Evolutionary conservation across 2,113 vertebrate genomes (phyloP).

Genomic region (Equus przewalskii): DNA sequence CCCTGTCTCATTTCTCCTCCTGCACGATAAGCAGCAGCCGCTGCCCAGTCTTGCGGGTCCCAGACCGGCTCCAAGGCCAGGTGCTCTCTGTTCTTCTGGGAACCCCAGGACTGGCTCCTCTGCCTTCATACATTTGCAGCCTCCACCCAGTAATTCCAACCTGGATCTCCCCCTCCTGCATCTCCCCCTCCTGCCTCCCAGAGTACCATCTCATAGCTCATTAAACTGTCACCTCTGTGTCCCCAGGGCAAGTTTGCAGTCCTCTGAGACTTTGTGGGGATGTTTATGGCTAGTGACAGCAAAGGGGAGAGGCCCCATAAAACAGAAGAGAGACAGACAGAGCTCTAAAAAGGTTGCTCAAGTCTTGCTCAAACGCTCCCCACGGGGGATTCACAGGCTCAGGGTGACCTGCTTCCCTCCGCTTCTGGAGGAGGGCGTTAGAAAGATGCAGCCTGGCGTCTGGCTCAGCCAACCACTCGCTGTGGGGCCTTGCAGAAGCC

Average conservation of each 20-base stretch:
- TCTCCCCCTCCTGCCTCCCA: too few relatives aligned
- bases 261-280: background rate
- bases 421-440: background rate
- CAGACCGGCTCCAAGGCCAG: background rate
- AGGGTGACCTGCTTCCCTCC: fast-evolving
- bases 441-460: background rate
- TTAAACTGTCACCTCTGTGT: background rate
- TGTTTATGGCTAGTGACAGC: background rate
- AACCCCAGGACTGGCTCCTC: background rate
- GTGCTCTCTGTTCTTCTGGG: background rate
- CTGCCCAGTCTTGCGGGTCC: fast-evolving
- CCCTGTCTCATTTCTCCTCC: background rate
- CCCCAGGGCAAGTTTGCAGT: background rate
- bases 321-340: background rate
- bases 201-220: background rate
- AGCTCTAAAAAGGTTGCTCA: background rate
- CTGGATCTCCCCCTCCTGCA: too few relatives aligned
- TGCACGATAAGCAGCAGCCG: background rate
- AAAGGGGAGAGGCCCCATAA: background rate
- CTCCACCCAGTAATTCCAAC: background rate
- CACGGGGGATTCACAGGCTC: fast-evolving
- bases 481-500: background rate
- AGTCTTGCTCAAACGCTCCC: background rate
- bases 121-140: background rate
- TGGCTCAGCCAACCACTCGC: background rate